Conservation (phyloP, 2,888 invertebrate species). For the Stegophylla sp. region DNA sequence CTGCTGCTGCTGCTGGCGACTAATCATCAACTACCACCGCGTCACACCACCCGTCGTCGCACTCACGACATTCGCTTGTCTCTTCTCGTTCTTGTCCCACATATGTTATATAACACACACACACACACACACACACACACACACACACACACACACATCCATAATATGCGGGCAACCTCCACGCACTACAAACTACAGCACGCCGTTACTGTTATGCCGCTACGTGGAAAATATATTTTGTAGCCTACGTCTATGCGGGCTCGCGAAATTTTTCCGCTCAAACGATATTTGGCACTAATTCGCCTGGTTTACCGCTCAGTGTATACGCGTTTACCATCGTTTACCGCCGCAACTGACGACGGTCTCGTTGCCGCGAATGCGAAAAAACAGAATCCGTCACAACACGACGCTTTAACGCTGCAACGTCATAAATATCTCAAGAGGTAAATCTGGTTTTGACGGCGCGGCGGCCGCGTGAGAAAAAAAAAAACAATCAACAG, state of each 20-base stretch:
- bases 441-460: constrained; percentile 17
- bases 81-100: background rate
- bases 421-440: background rate
- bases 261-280: background rate
- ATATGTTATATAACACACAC: background rate
- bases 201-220: no score
- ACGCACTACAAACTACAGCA: background rate
- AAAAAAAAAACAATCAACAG: constrained; percentile 23
- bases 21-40: constrained; percentile 15
- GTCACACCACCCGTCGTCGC: background rate
- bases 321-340: background rate
- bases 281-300: constrained; percentile 23
- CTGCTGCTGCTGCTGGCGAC: background rate
- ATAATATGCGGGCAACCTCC: constrained; percentile 17
- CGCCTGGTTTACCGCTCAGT: background rate
- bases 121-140: background rate
- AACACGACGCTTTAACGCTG: background rate
- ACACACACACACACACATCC: background rate
- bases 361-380: background rate
- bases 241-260: constrained; percentile 14
- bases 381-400: background rate
- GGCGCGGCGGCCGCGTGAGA: background rate
- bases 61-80: background rate
- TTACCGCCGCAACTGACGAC: no score
- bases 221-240: background rate